A percentile compares a stretch with the other conserved stretches of the same genome.
These are phyloP conservation scores for Frankliniella intonsa DNA, from an alignment of 2,888 invertebrate genomes.

Conservation along the genomic window DNA sequence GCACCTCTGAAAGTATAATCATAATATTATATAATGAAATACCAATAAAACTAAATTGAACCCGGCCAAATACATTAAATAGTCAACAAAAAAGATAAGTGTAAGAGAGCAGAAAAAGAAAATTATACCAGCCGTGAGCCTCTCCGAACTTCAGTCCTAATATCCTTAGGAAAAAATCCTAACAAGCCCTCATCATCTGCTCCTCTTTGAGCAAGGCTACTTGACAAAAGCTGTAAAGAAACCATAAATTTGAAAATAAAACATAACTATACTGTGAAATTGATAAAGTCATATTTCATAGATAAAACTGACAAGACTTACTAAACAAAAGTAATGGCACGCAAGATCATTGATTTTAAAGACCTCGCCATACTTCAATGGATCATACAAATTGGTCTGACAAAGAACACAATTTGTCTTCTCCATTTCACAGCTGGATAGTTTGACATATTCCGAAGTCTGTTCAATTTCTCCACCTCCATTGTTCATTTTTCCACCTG, in stretches of 20 bases:
- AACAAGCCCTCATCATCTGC: slow-evolving; percentile 64
- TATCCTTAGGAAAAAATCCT: slow-evolving; percentile 67
- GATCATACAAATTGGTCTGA: slow-evolving; percentile 50
- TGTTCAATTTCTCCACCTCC: neutral
- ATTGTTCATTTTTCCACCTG: neutral
- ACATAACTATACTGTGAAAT: neutral
- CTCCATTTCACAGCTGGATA: too few relatives aligned
- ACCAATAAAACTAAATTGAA: neutral
- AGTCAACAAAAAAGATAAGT: neutral
- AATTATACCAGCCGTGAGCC: slow-evolving; percentile 59
- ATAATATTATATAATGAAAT: slow-evolving; percentile 29
- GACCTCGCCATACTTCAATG: slow-evolving; percentile 54
- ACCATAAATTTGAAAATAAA: neutral
- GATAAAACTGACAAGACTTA: slow-evolving; percentile 46
- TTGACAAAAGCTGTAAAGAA: slow-evolving; percentile 59
- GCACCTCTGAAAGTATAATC: slow-evolving; percentile 55
- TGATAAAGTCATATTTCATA: slow-evolving; percentile 1
- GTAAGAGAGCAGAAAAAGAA: slow-evolving; percentile 22
- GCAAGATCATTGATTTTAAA: slow-evolving; percentile 54
- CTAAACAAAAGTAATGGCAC: slow-evolving; percentile 73
- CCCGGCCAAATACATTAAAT: slow-evolving; percentile 19
- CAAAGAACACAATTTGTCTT: slow-evolving; percentile 53
- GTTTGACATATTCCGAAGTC: neutral
- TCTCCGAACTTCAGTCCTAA: slow-evolving; percentile 59
- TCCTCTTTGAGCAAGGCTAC: slow-evolving; percentile 64